Evolutionary conservation across 2,888 invertebrate genomes (phyloP).

Genomic region (Alsophila aescularia): DNA sequence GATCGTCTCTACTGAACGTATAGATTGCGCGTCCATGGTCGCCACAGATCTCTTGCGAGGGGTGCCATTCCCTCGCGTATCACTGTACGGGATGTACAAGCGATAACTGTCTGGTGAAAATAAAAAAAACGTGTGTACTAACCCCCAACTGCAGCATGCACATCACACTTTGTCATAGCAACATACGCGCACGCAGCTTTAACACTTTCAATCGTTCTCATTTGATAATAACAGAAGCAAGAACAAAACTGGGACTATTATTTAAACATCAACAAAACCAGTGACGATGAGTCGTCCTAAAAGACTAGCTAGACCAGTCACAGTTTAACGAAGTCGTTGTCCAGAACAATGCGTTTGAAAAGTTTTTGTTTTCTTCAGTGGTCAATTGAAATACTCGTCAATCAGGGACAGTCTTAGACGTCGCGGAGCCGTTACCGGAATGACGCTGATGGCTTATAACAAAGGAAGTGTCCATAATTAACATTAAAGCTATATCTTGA

Average conservation of each 20-base stretch:
- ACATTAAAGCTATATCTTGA: conserved; percentile 1
- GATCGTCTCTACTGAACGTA: conserved; percentile 74
- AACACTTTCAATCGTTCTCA: conserved; percentile 1
- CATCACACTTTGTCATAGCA: conserved; percentile 1
- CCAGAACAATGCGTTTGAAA: conserved; percentile 23
- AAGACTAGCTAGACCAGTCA: conserved; percentile 28
- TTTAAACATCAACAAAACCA: conserved; percentile 12
- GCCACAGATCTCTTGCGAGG: conserved; percentile 71
- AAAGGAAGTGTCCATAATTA: conserved; percentile 17
- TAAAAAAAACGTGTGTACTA: conserved; percentile 14
- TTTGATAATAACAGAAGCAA: background rate
- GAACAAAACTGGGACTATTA: conserved; percentile 1
- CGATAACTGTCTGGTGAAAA: conserved; percentile 61
- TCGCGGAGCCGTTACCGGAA: conserved; percentile 20
- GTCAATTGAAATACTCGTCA: conserved; percentile 23
- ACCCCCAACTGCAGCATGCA: conserved; percentile 8
- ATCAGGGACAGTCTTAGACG: conserved; percentile 20
- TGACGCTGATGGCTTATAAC: conserved; percentile 20
- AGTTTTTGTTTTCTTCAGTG: conserved; percentile 18
- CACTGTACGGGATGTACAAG: conserved; percentile 57
- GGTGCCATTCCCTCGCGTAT: conserved; percentile 59
- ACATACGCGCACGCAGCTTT: background rate
- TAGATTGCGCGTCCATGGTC: conserved; percentile 77
- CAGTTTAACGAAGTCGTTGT: conserved; percentile 24
- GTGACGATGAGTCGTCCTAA: conserved; percentile 15